Conservation (phyloP, 1,140 invertebrate genomes). For the Drosophila erecta region DNA sequence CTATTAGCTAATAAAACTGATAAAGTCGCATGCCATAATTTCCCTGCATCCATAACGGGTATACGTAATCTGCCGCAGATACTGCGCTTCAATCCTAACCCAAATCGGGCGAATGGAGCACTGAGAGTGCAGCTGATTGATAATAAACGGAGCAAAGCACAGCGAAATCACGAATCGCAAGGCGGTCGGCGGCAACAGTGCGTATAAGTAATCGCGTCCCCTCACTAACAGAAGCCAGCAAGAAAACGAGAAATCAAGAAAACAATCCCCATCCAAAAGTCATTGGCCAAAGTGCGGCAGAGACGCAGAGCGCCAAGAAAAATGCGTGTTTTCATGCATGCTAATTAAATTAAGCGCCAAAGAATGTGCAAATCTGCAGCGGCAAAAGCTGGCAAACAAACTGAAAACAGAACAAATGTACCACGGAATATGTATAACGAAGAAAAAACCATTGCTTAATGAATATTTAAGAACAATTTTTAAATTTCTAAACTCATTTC, state of each 20-base stretch:
- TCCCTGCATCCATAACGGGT: conserved; percentile 7
- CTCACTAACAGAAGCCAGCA: not conserved
- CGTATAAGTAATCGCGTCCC: conserved; percentile 27
- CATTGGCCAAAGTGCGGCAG: conserved; percentile 29
- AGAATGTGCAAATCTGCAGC: conserved; percentile 20
- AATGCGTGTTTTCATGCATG: conserved; percentile 22
- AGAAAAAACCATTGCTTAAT: too few species aligned
- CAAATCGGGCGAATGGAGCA: conserved; percentile 19
- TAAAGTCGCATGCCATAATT: conserved; percentile 17
- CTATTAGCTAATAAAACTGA: conserved; percentile 28
- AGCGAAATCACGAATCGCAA: conserved; percentile 12
- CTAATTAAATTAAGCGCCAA: conserved; percentile 48
- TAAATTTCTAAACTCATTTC: too few species aligned
- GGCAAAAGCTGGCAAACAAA: not conserved
- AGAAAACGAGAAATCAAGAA: conserved; percentile 1
- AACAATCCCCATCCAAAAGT: conserved; percentile 29
- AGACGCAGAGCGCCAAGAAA: not conserved
- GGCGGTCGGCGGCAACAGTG: conserved; percentile 19
- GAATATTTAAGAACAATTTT: too few species aligned
- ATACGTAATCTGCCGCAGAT: conserved; percentile 12
- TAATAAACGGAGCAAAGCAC: conserved; percentile 20
- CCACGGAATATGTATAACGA: too few species aligned
- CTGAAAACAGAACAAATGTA: not conserved
- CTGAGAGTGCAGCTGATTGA: conserved; percentile 21
- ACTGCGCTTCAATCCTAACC: conserved; percentile 13